Evolutionary conservation across 2,797 vertebrate species (phyloP).

Genomic region (Sebastes matsubarae): DNA sequence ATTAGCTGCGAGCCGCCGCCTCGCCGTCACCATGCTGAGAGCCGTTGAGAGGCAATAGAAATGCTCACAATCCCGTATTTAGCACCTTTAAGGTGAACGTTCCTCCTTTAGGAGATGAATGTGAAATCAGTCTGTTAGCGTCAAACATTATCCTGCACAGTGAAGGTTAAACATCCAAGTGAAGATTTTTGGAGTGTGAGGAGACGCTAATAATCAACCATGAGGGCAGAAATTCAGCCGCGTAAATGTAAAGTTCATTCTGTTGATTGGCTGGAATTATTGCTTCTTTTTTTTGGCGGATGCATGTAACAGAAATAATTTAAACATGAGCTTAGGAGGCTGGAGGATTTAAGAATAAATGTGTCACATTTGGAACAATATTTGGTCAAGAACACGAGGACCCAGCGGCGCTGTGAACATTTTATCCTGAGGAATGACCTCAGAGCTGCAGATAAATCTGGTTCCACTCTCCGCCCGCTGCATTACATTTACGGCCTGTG

Average conservation of each 20-base stretch:
- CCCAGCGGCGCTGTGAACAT: background rate
- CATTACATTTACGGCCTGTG: constrained; percentile 30
- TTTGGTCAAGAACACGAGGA: constrained; percentile 11
- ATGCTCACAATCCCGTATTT: background rate
- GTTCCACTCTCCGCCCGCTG: constrained; percentile 32
- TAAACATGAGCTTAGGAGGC: background rate
- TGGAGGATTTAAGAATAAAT: background rate
- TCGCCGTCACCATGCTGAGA: no score
- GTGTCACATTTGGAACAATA: constrained; percentile 12
- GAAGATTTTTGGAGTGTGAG: background rate
- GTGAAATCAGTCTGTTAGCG: background rate
- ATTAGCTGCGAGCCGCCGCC: no score
- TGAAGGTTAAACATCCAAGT: background rate
- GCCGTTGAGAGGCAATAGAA: background rate
- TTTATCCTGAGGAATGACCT: constrained; percentile 30
- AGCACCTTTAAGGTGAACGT: background rate
- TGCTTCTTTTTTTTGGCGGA: background rate
- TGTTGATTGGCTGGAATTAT: background rate
- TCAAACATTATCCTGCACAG: background rate
- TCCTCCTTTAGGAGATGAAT: background rate
- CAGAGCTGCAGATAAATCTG: constrained; percentile 51
- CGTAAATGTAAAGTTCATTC: background rate
- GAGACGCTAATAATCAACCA: background rate
- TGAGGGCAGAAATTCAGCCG: background rate
- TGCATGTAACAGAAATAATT: constrained; percentile 2